Conservation (phyloP, 2,113 vertebrate genomes). For the Chloropsis hardwickii region DNA sequence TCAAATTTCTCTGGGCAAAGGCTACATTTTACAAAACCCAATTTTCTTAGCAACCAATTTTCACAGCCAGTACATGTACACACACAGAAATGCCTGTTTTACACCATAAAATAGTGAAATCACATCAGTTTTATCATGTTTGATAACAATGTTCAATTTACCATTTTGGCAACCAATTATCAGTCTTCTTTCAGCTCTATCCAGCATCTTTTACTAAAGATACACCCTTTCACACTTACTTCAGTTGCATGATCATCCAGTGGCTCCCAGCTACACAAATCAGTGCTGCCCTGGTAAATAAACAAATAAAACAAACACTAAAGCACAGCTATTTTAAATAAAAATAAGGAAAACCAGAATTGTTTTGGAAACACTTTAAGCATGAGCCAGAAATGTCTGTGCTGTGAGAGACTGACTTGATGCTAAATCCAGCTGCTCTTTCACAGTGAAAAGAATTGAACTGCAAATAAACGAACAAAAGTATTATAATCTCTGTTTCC, state of each 20-base stretch:
- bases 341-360: neutral
- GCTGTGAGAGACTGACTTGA: neutral
- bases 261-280: neutral
- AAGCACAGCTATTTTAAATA: neutral
- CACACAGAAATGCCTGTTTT: neutral
- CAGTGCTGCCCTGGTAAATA: neutral
- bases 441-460: neutral
- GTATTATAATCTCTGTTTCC: neutral
- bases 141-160: neutral
- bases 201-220: neutral
- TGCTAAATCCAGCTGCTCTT: neutral
- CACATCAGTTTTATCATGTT: neutral
- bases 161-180: neutral
- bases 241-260: neutral
- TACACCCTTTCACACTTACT: neutral
- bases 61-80: rapidly evolving
- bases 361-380: neutral
- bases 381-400: neutral
- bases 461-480: neutral
- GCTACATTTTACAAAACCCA: neutral
- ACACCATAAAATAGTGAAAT: neutral
- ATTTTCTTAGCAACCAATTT: neutral
- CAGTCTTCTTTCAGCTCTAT: neutral
- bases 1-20: neutral
- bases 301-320: neutral